Conservation (phyloP, 2,888 invertebrate genomes). For the Podabrus alpinus region DNA sequence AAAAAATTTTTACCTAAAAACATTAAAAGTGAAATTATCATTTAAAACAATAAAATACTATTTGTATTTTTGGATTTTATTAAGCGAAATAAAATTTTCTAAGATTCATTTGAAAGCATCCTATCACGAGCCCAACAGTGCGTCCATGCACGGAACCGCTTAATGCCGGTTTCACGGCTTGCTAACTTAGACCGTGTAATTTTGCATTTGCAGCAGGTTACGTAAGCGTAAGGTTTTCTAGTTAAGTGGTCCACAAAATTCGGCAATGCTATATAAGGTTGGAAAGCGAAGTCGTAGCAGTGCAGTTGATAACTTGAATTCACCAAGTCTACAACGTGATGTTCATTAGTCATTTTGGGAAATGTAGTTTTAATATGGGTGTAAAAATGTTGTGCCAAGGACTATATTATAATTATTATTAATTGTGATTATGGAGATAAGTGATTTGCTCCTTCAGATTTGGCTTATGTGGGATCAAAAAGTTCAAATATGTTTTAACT, state of each 20-base stretch:
- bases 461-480: not conserved
- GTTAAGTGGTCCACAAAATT: conserved; percentile 67
- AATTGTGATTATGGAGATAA: not conserved
- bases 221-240: conserved; percentile 64
- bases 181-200: conserved; percentile 64
- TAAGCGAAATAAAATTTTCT: conserved; percentile 8
- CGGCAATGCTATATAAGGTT: conserved; percentile 63
- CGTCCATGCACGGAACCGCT: conserved; percentile 56
- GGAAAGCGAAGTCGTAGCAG: conserved; percentile 40
- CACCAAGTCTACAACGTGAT: conserved; percentile 31
- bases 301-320: conserved; percentile 43
- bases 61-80: not conserved
- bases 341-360: not conserved
- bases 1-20: not conserved
- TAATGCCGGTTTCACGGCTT: conserved; percentile 61
- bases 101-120: conserved; percentile 29
- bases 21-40: not conserved
- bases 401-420: not conserved
- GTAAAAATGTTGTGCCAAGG: not conserved
- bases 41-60: not conserved
- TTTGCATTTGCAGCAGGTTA: conserved; percentile 61
- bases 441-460: not conserved
- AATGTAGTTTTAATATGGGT: not conserved
- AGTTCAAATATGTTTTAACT: not conserved
- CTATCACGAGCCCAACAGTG: conserved; percentile 46